Evolutionary conservation across 2,113 vertebrate genomes (phyloP).

Genomic region (Oplegnathus fasciatus): DNA sequence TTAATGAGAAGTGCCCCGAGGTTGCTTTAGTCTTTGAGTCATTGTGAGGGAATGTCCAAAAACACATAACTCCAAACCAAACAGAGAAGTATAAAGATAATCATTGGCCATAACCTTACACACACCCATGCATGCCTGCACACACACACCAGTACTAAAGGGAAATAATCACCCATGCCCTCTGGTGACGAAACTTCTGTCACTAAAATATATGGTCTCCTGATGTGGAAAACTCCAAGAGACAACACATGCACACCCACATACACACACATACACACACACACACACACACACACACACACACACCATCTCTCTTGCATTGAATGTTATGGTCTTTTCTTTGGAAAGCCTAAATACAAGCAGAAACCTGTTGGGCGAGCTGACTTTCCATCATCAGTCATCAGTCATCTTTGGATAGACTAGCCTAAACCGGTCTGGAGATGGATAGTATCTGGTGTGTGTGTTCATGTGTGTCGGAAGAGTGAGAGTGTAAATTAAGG

Average conservation of each 20-base stretch:
- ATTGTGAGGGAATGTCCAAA: constrained; percentile 70
- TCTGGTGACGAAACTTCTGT: constrained; percentile 78
- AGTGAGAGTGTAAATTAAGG: constrained; percentile 31
- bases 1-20: constrained; percentile 59
- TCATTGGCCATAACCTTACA: constrained; percentile 56
- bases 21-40: constrained; percentile 62
- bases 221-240: constrained; percentile 68
- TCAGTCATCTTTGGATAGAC: constrained; percentile 72
- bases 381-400: constrained; percentile 71
- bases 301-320: constrained; percentile 1
- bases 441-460: constrained; percentile 42
- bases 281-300: constrained; percentile 32
- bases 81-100: constrained; percentile 69
- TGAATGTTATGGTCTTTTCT: constrained; percentile 51
- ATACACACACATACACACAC: constrained; percentile 16
- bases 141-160: constrained; percentile 23
- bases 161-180: constrained; percentile 72
- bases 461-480: constrained; percentile 3
- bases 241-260: constrained; percentile 21
- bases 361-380: constrained; percentile 78
- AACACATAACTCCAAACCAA: constrained; percentile 69
- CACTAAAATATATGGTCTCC: constrained; percentile 77
- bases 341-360: constrained; percentile 71
- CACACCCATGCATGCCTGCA: constrained; percentile 45
- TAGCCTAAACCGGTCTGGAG: constrained; percentile 71